Evolutionary conservation across 2,113 vertebrate genomes (phyloP).

Genomic region (Trematocara unimaculatum): DNA sequence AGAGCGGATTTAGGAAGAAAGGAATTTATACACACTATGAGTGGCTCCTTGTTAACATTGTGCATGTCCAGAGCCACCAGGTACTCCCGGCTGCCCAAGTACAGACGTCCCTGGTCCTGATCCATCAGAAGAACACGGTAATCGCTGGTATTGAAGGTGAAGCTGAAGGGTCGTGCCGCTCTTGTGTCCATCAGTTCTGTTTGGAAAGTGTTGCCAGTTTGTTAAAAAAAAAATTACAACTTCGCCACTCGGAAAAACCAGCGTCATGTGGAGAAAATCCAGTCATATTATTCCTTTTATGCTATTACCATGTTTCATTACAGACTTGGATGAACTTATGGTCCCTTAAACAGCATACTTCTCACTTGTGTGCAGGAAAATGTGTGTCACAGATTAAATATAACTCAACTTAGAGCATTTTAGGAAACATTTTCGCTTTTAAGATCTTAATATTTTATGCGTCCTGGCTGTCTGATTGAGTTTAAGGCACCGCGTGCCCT

Average conservation of each 20-base stretch:
- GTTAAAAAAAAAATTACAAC: background rate
- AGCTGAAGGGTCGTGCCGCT: conserved; percentile 76
- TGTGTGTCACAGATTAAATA: conserved; percentile 65
- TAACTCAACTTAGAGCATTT: conserved; percentile 55
- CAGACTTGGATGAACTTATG: conserved; percentile 16
- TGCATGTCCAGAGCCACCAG: conserved; percentile 81
- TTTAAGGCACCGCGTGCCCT: conserved; percentile 33
- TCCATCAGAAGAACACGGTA: conserved; percentile 81
- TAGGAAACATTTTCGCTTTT: conserved; percentile 67
- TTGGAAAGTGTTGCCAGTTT: background rate
- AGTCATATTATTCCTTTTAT: background rate
- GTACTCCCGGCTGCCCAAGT: conserved; percentile 81
- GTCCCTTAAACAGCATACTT: conserved; percentile 10
- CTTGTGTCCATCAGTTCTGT: conserved; percentile 78
- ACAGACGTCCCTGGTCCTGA: conserved; percentile 82
- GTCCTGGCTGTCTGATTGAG: conserved; percentile 56
- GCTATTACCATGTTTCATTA: conserved; percentile 33
- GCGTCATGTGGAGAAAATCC: conserved; percentile 9
- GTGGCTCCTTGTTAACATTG: conserved; percentile 83
- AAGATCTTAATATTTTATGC: conserved; percentile 72
- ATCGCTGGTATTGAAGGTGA: conserved; percentile 82
- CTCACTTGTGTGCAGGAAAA: conserved; percentile 29
- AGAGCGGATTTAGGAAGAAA: background rate
- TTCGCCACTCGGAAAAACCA: background rate
- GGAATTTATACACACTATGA: conserved; percentile 71